Percentiles rank a stretch among this genome's conserved stretches.
phyloP scores from a whole-genome alignment of 2,797 vertebrate species.

The Enteromius trimaculatus region DNA sequence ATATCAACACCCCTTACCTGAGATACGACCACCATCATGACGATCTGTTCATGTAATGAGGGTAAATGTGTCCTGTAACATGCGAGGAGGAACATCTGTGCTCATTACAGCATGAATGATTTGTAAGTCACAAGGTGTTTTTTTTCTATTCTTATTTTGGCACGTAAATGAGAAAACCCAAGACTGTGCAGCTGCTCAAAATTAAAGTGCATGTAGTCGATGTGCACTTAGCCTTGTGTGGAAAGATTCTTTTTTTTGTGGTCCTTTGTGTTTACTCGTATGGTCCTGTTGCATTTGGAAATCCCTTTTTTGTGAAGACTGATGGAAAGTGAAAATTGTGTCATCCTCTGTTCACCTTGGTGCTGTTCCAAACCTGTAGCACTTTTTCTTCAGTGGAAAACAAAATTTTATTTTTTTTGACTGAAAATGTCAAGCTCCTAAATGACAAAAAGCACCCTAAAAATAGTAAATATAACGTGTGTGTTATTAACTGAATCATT shows the following conservation, averaged over 20 bases:
- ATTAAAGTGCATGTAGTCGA: slow-evolving; percentile 20
- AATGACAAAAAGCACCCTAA: not conserved
- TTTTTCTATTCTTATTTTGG: slow-evolving; percentile 48
- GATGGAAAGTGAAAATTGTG: not conserved
- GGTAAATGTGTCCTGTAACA: slow-evolving; percentile 5
- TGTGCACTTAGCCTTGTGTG: slow-evolving; percentile 14
- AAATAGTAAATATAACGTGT: not conserved
- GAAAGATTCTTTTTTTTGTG: slow-evolving; percentile 6
- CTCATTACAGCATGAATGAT: slow-evolving; percentile 52
- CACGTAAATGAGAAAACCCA: slow-evolving; percentile 34
- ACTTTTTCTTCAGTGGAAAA: not conserved
- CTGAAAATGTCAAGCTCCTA: not conserved
- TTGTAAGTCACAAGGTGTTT: slow-evolving; percentile 48
- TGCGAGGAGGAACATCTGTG: slow-evolving; percentile 44
- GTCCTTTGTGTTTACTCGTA: not conserved
- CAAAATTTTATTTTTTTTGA: not conserved
- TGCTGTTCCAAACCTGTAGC: not conserved
- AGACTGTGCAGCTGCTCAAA: slow-evolving; percentile 50
- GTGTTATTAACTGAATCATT: not conserved
- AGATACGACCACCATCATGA: not conserved
- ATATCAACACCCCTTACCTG: not conserved
- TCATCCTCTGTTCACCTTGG: not conserved
- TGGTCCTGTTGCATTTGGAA: not conserved
- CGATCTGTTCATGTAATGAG: slow-evolving; percentile 21
- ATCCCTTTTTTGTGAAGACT: not conserved